These are phyloP conservation scores for Dryobotodes eremita DNA, from an alignment of 2,888 invertebrate species.

Conservation along the genomic window DNA sequence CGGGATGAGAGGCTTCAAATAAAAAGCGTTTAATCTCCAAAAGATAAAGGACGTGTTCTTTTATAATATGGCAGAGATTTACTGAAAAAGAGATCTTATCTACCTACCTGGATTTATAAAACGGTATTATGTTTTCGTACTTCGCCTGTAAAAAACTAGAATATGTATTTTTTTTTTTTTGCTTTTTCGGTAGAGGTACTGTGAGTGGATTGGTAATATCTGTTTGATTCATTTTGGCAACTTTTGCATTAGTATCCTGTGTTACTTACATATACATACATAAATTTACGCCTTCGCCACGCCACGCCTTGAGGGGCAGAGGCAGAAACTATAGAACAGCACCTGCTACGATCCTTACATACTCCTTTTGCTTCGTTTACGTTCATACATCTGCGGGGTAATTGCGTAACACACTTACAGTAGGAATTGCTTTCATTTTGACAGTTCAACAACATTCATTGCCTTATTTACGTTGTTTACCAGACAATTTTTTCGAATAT, in stretches of 20 bases:
- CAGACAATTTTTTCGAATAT: too few species aligned
- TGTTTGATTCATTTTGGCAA: neutral
- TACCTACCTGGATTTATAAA: neutral
- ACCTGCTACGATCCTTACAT: neutral
- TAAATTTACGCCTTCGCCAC: neutral
- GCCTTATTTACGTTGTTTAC: too few species aligned
- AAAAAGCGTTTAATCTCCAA: slow-evolving; percentile 29
- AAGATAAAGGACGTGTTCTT: slow-evolving; percentile 53
- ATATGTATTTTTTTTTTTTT: neutral
- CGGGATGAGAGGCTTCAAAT: slow-evolving; percentile 34
- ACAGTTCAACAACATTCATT: too few species aligned
- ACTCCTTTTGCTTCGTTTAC: neutral
- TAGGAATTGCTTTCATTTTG: too few species aligned
- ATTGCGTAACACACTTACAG: too few species aligned
- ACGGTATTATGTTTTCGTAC: neutral
- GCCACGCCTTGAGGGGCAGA: too few species aligned
- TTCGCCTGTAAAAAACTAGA: neutral
- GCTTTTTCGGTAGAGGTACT: neutral
- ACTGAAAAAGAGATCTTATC: slow-evolving; percentile 11
- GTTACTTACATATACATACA: neutral
- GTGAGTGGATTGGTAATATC: neutral
- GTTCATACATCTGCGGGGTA: neutral
- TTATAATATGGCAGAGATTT: slow-evolving; percentile 33
- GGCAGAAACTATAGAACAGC: neutral
- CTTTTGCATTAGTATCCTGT: neutral